phyloP scores from a whole-genome alignment of 2,888 invertebrate species.

The Ichneumon xanthorius region DNA sequence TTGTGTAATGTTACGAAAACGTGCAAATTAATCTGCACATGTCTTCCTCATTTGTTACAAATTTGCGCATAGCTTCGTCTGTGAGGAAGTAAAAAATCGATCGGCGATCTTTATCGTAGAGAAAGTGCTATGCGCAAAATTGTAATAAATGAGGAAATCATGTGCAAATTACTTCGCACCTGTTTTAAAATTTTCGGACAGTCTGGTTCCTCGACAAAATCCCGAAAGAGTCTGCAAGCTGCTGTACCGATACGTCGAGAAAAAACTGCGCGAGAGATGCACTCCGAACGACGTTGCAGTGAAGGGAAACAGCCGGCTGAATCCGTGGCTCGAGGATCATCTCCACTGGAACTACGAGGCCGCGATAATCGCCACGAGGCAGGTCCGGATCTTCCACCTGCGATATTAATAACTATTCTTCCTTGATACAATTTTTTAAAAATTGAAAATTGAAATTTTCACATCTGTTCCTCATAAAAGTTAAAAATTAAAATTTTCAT shows the following conservation, averaged over 20 bases:
- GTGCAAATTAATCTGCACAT: too few relatives aligned
- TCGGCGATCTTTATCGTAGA: too few relatives aligned
- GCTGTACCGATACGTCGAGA: slow-evolving; percentile 64
- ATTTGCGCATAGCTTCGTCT: too few relatives aligned
- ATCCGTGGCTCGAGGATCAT: slow-evolving; percentile 84
- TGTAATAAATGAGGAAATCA: too few relatives aligned
- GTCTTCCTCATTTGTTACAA: too few relatives aligned
- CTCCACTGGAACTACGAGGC: slow-evolving; percentile 83
- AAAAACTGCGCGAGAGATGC: slow-evolving; percentile 58
- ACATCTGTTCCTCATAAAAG: neutral
- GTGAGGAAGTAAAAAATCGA: too few relatives aligned
- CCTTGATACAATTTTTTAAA: too few relatives aligned
- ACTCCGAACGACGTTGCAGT: slow-evolving; percentile 71
- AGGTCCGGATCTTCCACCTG: slow-evolving; percentile 75
- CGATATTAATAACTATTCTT: neutral
- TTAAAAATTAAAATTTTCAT: too few relatives aligned
- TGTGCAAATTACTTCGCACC: too few relatives aligned
- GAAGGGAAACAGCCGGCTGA: slow-evolving; percentile 53
- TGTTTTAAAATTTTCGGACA: slow-evolving; percentile 36
- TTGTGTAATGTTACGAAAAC: too few relatives aligned
- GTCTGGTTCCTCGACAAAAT: slow-evolving; percentile 71
- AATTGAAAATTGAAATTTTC: too few relatives aligned
- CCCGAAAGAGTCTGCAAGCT: slow-evolving; percentile 61
- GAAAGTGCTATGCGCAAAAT: too few relatives aligned
- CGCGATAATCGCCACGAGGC: slow-evolving; percentile 84